phyloP scores from a whole-genome alignment of 1,140 invertebrate species.

The Zaprionus nigranus region DNA sequence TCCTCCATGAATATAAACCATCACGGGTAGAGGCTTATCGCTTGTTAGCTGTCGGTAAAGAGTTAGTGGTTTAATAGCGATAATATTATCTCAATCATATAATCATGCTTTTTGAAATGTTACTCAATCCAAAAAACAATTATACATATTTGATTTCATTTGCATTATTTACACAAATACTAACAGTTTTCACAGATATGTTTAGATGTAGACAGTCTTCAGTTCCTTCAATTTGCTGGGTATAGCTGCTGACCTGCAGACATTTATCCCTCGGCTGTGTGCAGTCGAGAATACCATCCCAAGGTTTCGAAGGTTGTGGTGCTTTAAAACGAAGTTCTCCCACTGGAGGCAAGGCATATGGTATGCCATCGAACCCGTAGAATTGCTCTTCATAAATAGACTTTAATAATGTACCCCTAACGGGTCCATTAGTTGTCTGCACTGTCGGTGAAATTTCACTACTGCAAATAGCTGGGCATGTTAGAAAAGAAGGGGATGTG shows the following conservation, averaged over 20 bases:
- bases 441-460: constrained; percentile 48
- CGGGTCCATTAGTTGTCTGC: constrained; percentile 57
- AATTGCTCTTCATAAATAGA: constrained; percentile 62
- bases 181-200: constrained; percentile 83
- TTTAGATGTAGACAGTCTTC: constrained; percentile 85
- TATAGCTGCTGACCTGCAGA: constrained; percentile 49
- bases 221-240: constrained; percentile 67
- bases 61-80: background rate
- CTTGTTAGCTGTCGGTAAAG: constrained; percentile 38
- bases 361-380: constrained; percentile 71
- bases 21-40: constrained; percentile 85
- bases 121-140: too few relatives aligned
- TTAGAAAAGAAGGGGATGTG: background rate
- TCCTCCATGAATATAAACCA: constrained; percentile 90
- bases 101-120: too few relatives aligned
- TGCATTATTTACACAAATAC: background rate
- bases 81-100: background rate
- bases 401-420: constrained; percentile 51
- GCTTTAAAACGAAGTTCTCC: constrained; percentile 87
- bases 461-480: background rate
- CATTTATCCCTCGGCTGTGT: constrained; percentile 51
- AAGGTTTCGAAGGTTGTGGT: constrained; percentile 48
- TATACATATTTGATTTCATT: too few relatives aligned
- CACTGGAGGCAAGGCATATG: constrained; percentile 87
- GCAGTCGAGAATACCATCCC: constrained; percentile 63